Conservation (phyloP, 2,797 vertebrate genomes). For the Hephaestus fuliginosus region DNA sequence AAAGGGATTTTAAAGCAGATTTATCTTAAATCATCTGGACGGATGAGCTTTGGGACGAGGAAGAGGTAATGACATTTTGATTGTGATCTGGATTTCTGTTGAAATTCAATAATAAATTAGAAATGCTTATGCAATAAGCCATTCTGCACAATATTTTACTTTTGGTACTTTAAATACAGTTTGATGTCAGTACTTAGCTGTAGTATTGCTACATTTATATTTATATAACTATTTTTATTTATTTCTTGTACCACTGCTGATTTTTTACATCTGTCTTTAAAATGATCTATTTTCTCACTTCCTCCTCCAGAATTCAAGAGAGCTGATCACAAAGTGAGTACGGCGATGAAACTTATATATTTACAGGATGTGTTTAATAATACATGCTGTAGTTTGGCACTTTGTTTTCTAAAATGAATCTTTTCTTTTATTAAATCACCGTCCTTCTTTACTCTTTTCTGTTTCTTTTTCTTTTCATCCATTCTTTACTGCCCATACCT, state of each 20-base stretch:
- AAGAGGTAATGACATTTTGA: not conserved
- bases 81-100: not conserved
- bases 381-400: not conserved
- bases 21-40: too few relatives aligned
- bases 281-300: not conserved
- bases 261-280: not conserved
- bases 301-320: constrained; percentile 79
- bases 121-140: too few relatives aligned
- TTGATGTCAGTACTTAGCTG: too few relatives aligned
- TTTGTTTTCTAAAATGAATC: not conserved
- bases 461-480: too few relatives aligned
- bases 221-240: too few relatives aligned
- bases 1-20: not conserved
- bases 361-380: not conserved
- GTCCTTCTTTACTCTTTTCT: not conserved
- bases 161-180: too few relatives aligned
- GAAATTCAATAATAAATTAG: too few relatives aligned
- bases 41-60: not conserved
- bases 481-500: not conserved
- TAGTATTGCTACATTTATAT: too few relatives aligned
- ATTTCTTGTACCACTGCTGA: too few relatives aligned
- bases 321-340: constrained; percentile 85
- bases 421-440: not conserved
- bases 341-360: not conserved
- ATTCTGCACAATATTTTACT: too few relatives aligned